A percentile compares a stretch with the other conserved stretches of the same genome.
Conservation (phyloP, 1,140 invertebrate genomes). For the Gryon sp. region DNA sequence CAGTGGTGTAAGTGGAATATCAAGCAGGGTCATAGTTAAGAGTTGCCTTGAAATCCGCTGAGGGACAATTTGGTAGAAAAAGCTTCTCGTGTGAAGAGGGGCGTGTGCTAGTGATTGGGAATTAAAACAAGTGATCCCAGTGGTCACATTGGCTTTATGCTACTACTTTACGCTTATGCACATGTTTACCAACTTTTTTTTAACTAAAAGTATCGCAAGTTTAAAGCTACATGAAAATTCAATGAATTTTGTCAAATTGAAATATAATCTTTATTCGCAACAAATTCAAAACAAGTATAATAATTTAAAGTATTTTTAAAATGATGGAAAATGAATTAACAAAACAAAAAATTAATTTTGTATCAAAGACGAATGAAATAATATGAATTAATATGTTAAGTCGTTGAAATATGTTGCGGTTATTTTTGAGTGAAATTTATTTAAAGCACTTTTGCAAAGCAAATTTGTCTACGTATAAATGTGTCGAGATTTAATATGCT, state of each 20-base stretch:
- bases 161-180: constrained; percentile 1
- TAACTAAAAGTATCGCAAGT: too few relatives aligned
- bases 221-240: too few relatives aligned
- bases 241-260: too few relatives aligned
- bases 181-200: constrained; percentile 11
- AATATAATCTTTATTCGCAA: too few relatives aligned
- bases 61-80: constrained; percentile 35
- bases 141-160: constrained; percentile 17
- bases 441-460: constrained; percentile 33
- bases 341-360: too few relatives aligned
- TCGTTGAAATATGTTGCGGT: constrained; percentile 3
- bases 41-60: constrained; percentile 17
- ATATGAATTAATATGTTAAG: too few relatives aligned
- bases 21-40: constrained; percentile 33
- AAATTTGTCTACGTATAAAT: constrained; percentile 47
- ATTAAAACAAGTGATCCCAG: constrained; percentile 32
- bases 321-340: too few relatives aligned
- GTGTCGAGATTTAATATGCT: constrained; percentile 74
- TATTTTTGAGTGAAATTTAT: constrained; percentile 28
- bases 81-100: constrained; percentile 4
- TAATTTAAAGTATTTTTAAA: too few relatives aligned
- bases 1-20: constrained; percentile 24
- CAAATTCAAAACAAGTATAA: too few relatives aligned
- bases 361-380: too few relatives aligned
- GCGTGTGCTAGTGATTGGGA: constrained; percentile 17